Base-by-base conservation (phyloP, 2,888 invertebrate species). In the Eucera pruinosa region DNA sequence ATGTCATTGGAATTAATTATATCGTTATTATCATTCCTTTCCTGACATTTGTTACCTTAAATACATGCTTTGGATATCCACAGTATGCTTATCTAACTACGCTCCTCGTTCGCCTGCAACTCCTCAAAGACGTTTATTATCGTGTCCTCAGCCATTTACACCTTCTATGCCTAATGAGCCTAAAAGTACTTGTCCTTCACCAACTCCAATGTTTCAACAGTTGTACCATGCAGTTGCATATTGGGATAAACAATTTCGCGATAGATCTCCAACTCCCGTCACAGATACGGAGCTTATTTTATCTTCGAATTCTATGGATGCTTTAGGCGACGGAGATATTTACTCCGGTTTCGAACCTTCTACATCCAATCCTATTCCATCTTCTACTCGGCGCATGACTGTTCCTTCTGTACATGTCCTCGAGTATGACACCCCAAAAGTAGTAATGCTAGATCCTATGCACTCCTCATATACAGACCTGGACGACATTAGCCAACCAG, bases 401-500 rank as follows among this genome's bases (percentile, higher is more conserved):
- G 74, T 90, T 70, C 91, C 91, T 68, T 88, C 89, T 80, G 84
- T 89, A 83, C 88, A 88, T 84, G 86, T 89, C 81, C 86, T 88
- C 80, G 88, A 90, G 75, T 89, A 89, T 79, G 86, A 88, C 60
- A 87, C 89, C 87, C 89, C 80, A 84, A 89, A 87, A 85, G 91
- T 92, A 91, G 91, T 91, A 89, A 90, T 87, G 92, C 91, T 92
- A 91, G 91, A 91, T 83, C 91, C 91, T 91, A 84, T 91, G 84
- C 89, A 89, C 87, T 87, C 89, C 87, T 90, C 88, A 81, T 89
- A 88, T 81, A 88, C 91, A 96, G 96, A 96, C 93, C 93, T 96
- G 90, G 96, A 96, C 92, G 96, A 95, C 87, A 95, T 95, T 87
- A 95, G 95, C 90, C 95, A 95, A 88, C 95, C 95, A 74, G 96